Evolutionary conservation across 1,140 invertebrate species (phyloP), one percentile per base, ranked within the genome.

Genomic region (Oreohelix idahoensis): DNA sequence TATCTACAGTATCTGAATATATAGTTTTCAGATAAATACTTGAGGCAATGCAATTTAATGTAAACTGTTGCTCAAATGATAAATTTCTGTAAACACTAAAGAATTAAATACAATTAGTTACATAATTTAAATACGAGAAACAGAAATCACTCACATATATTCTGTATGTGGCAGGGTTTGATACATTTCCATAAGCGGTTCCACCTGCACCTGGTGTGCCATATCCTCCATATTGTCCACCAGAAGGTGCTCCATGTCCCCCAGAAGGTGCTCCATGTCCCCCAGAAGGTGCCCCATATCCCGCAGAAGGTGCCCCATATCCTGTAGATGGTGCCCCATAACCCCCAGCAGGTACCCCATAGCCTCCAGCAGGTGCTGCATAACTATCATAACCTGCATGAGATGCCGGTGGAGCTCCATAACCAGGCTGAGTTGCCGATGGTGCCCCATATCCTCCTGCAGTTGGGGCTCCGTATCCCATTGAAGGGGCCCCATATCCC

Each of bases 401-500:
- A 84, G 63, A 66, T 32, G 85, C 69, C n/a, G 83, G 63, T 38
- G 84, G 58, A 77, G 83, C 63, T 5, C 83, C 84, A 79, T 84
- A 81, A 73, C 86, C 83, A 63, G 84, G 53, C 32, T 81, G 49
- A 32, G 32, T 32, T 32, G 35, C 45, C 8, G 80, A 81, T 45
- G 80, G 81, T 23, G 69, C 84, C 45, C 71, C 77, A 77, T 81
- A 82, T 2, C 80, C 74, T 51, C 69, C 74, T 17, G 51, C 63
- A 83, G 81, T 53, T 77, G 83, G 53, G 53, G 81, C 58, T 78
- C 86, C 66, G n/a, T 58, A 69, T 42, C 78, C 66, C 83, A 84
- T 51, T n/a, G 82, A 45, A 32, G 84, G 51, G 81, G 84, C 45
- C 23, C 83, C 83, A 76, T 84, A 80, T 77, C 85, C 83, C 71